A percentile compares a stretch with the other conserved stretches of the same genome.
Conservation (phyloP, 2,888 invertebrate species). For the Ophraella communa region DNA sequence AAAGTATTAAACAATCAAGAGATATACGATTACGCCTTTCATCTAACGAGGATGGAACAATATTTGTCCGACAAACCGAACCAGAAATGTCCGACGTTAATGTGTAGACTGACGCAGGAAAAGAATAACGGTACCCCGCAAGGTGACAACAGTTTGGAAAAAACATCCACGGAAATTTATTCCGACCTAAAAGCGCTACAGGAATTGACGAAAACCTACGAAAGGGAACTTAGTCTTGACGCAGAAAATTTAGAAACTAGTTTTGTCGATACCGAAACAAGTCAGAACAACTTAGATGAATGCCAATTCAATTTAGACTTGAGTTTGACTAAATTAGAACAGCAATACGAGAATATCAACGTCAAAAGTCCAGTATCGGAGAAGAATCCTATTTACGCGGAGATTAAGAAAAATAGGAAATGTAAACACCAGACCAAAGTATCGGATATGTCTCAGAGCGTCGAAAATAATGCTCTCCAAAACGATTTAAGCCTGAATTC, state of each 20-base stretch:
- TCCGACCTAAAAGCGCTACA: constrained; percentile 56
- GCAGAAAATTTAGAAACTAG: constrained; percentile 50
- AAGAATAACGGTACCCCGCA: constrained; percentile 42
- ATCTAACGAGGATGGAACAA: constrained; percentile 72
- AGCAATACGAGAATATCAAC: constrained; percentile 46
- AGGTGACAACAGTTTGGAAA: constrained; percentile 52
- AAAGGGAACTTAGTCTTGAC: constrained; percentile 49
- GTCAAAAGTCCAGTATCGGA: constrained; percentile 50
- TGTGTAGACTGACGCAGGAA: constrained; percentile 53
- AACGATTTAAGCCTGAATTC: constrained; percentile 9
- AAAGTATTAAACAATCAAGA: constrained; percentile 73
- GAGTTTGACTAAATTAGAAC: constrained; percentile 40
- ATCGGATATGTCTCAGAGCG: constrained; percentile 19
- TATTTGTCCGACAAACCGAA: constrained; percentile 61
- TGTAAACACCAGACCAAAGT: constrained; percentile 19
- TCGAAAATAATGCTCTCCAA: constrained; percentile 31
- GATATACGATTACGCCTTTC: constrained; percentile 76
- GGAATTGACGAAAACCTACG: constrained; percentile 51
- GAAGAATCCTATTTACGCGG: constrained; percentile 54
- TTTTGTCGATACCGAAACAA: constrained; percentile 53
- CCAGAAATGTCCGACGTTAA: constrained; percentile 58
- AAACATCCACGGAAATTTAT: constrained; percentile 56
- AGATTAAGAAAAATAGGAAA: constrained; percentile 52
- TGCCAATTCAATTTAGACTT: constrained; percentile 42
- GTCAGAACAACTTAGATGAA: constrained; percentile 50